Evolutionary conservation across 2,797 vertebrate species (phyloP), one percentile per base, ranked within the genome.

Genomic region (Rhincodon typus): DNA sequence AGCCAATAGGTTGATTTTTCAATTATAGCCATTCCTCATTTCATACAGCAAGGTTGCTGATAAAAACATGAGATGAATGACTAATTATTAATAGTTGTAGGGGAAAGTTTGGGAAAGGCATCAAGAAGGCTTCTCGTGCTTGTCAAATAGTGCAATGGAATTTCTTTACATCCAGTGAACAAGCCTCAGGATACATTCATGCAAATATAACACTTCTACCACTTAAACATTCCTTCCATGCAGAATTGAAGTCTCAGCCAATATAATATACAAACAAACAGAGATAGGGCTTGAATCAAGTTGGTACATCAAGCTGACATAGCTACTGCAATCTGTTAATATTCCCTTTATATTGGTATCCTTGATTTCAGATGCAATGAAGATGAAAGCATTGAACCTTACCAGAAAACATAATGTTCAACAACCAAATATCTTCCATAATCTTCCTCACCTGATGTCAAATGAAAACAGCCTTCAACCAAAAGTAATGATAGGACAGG

Each of bases 381-480:
- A 97, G 88, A 95, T 88, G 96, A 96, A 96, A 70, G 46, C 2
- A 0, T n/a, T 94, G 95, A 96, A 96, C 86, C 53, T 96, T 86
- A 87, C 95, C 53, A 96, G 96, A 95, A 97, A 95, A 62, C 87
- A 96, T 13, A 96, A 97, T 0, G 0, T 96, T 50, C 96, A 96
- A 62, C 96, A 97, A 50, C 96, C 96, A 96, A 97, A 96, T 95
- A 57, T 97, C 1, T 96, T 96, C 95, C 97, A 97, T 96, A 97
- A 97, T 57, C 96, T 99, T 95, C 98, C 98, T 96, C 98, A 99
- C 96, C 98, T 99, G 87, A 97, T 0, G 96, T 94, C 97, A 0
- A 96, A 98, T 69, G 93, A 96, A 84, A 96, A 97, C 96, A 97
- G 97, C 96, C 96, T 98, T 96, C 96, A 96, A 1, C 98, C 98